These are phyloP conservation scores for Lasiommata megera DNA, from an alignment of 2,888 invertebrate species.

Conservation along the genomic window DNA sequence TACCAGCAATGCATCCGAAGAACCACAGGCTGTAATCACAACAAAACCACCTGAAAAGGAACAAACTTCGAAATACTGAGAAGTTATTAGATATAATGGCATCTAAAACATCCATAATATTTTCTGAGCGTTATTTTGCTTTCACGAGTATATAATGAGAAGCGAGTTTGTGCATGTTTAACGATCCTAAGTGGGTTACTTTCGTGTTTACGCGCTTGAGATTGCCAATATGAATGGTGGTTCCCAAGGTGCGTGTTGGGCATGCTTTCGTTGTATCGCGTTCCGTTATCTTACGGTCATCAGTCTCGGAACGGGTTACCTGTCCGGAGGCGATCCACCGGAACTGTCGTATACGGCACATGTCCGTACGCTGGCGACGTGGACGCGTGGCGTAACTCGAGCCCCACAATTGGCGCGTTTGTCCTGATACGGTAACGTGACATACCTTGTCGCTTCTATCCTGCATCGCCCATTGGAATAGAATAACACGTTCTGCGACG, in stretches of 20 bases:
- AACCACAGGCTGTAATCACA: conserved; percentile 17
- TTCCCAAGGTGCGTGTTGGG: conserved; percentile 45
- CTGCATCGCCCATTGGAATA: conserved; percentile 26
- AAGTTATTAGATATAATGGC: neutral
- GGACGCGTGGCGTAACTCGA: conserved; percentile 41
- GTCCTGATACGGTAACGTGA: conserved; percentile 29
- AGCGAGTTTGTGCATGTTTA: conserved; percentile 41
- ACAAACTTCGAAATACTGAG: neutral
- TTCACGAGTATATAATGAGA: neutral
- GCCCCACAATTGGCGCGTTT: conserved; percentile 28
- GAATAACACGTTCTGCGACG: conserved; percentile 13
- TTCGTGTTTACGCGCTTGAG: conserved; percentile 28
- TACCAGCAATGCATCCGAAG: conserved; percentile 22
- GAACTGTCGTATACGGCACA: conserved; percentile 67
- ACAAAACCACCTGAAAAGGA: conserved; percentile 12
- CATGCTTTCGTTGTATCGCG: conserved; percentile 51
- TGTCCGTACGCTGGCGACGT: conserved; percentile 35
- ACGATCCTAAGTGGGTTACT: conserved; percentile 47
- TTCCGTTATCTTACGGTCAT: conserved; percentile 77
- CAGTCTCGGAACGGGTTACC: conserved; percentile 66
- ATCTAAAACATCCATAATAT: neutral
- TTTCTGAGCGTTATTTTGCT: neutral
- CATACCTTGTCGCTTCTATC: conserved; percentile 32
- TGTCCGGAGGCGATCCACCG: conserved; percentile 64
- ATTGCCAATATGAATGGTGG: conserved; percentile 33